Percentiles rank a stretch among this genome's conserved stretches.
phyloP scores from a whole-genome alignment of 2,888 invertebrate species.

The Leistus spinibarbis region DNA sequence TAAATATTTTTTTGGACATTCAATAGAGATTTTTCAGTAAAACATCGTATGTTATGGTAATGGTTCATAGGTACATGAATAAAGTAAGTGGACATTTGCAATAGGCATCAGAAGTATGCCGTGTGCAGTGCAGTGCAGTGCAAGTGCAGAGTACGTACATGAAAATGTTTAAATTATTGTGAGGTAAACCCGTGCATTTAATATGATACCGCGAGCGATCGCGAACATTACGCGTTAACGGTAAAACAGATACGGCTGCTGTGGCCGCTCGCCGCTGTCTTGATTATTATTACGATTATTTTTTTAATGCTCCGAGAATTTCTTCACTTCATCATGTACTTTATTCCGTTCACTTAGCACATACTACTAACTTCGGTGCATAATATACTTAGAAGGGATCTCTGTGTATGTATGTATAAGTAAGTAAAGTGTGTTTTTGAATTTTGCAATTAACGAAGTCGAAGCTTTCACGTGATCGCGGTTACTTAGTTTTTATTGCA shows the following conservation, averaged over 20 bases:
- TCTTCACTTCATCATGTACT: constrained; percentile 25
- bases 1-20: too few relatives aligned
- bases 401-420: not conserved
- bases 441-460: constrained; percentile 24
- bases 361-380: too few relatives aligned
- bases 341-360: constrained; percentile 7
- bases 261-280: constrained; percentile 14
- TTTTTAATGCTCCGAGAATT: constrained; percentile 5
- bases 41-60: too few relatives aligned
- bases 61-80: too few relatives aligned
- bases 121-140: not conserved
- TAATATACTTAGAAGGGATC: not conserved
- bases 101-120: not conserved
- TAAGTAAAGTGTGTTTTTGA: constrained; percentile 1
- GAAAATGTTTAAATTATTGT: constrained; percentile 29
- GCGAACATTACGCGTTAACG: constrained; percentile 18
- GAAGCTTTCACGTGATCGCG: constrained; percentile 30
- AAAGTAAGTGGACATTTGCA: not conserved
- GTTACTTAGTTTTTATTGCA: constrained; percentile 24
- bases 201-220: constrained; percentile 16
- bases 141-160: not conserved
- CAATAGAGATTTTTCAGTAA: too few relatives aligned
- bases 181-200: constrained; percentile 15
- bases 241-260: constrained; percentile 9
- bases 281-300: constrained; percentile 19